Conservation (phyloP, 2,888 invertebrate species). For the Spisula subtruncata region DNA sequence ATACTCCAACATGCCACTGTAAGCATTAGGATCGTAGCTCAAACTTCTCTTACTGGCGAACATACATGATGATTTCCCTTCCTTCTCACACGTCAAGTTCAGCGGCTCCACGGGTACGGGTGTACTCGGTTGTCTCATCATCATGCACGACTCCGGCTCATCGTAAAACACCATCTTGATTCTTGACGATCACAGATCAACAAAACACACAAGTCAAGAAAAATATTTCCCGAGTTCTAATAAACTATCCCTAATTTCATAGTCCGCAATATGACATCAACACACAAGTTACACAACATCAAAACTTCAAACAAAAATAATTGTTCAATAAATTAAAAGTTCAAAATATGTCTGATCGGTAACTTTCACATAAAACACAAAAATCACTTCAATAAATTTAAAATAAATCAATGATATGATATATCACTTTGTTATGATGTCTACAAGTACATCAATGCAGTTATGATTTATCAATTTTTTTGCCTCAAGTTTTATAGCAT, state of each 20-base stretch:
- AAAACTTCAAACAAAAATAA: background rate
- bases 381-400: background rate
- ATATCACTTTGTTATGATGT: background rate
- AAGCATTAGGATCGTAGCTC: conserved; percentile 34
- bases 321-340: background rate
- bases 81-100: conserved; percentile 27
- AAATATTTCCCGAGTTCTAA: background rate
- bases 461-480: background rate
- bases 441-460: background rate
- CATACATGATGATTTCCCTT: conserved; percentile 51
- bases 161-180: conserved; percentile 65
- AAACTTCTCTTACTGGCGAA: conserved; percentile 34
- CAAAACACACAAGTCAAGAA: background rate
- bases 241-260: background rate
- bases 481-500: background rate
- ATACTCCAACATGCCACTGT: conserved; percentile 52
- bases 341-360: background rate
- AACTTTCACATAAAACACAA: background rate
- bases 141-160: conserved; percentile 53
- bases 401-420: conserved; percentile 2
- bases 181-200: background rate
- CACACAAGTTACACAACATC: too few species aligned
- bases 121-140: conserved; percentile 53
- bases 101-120: conserved; percentile 55
- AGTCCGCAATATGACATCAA: background rate